These are phyloP conservation scores for Polydrusus tereticollis DNA, from an alignment of 2,888 invertebrate genomes.

Conservation along the genomic window DNA sequence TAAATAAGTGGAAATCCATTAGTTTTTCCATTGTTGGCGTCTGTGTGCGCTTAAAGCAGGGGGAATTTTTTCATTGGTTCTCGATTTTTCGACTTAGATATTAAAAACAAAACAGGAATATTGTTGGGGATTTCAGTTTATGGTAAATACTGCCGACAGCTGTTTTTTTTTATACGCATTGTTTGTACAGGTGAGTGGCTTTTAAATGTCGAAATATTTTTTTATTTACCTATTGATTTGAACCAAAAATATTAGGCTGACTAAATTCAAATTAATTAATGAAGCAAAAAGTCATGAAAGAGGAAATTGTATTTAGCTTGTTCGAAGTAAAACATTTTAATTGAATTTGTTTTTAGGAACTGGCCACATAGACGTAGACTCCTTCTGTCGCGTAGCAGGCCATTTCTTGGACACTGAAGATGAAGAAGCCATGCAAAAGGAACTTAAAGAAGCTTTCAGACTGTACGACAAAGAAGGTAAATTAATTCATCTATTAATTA, in stretches of 20 bases:
- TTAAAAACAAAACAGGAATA: not conserved
- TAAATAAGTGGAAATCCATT: constrained; percentile 18
- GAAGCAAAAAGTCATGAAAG: too few species aligned
- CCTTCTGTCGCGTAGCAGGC: constrained; percentile 83
- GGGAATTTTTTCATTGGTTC: not conserved
- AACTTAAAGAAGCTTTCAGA: constrained; percentile 90
- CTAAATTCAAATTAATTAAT: too few species aligned
- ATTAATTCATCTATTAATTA: too few species aligned
- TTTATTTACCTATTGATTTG: too few species aligned
- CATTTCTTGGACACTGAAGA: constrained; percentile 85
- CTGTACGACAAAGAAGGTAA: constrained; percentile 88
- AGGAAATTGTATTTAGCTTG: too few species aligned
- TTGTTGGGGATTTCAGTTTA: not conserved
- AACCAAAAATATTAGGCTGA: too few species aligned
- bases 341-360: constrained; percentile 71
- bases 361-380: constrained; percentile 86
- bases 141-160: not conserved
- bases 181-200: too few species aligned
- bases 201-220: not conserved
- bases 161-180: not conserved
- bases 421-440: constrained; percentile 87
- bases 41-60: not conserved
- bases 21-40: constrained; percentile 6
- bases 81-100: not conserved
- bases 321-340: not conserved